Percentiles rank a stretch among this genome's conserved stretches.
These are phyloP conservation scores for Cydia splendana DNA, from an alignment of 1,140 invertebrate species.

Conservation along the genomic window DNA sequence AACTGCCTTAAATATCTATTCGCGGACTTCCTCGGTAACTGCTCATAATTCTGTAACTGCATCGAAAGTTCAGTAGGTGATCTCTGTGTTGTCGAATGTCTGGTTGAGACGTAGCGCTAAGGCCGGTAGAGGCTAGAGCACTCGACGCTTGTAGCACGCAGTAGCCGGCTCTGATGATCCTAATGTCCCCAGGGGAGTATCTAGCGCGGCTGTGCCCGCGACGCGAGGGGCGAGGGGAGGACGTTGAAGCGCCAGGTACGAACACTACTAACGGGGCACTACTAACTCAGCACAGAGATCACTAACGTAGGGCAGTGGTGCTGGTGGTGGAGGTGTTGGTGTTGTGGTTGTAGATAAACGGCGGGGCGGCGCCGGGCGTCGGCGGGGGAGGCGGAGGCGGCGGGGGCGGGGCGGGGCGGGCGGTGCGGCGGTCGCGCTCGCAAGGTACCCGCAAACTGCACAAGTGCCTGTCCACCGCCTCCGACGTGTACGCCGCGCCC, in stretches of 20 bases:
- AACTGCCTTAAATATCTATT: slow-evolving; percentile 84
- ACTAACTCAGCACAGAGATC: slow-evolving; percentile 36
- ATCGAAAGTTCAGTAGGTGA: slow-evolving; percentile 58
- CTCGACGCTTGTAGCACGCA: background rate
- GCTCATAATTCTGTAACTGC: slow-evolving; percentile 51
- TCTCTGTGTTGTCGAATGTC: slow-evolving; percentile 70
- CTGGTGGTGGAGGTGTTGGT: slow-evolving; percentile 49
- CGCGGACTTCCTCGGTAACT: slow-evolving; percentile 81
- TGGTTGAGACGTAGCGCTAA: slow-evolving; percentile 59
- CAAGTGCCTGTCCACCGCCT: slow-evolving; percentile 91
- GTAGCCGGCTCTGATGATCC: slow-evolving; percentile 31
- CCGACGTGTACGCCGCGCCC: slow-evolving; percentile 82
- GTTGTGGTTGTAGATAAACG: slow-evolving; percentile 86
- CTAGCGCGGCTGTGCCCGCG: slow-evolving; percentile 67
- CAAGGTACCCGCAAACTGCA: slow-evolving; percentile 95
- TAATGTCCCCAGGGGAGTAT: slow-evolving; percentile 65
- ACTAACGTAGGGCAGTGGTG: slow-evolving; percentile 43
- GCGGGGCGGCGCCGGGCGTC: slow-evolving; percentile 59
- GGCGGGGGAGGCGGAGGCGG: slow-evolving; percentile 53
- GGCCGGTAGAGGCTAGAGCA: slow-evolving; percentile 27
- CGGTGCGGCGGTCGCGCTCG: slow-evolving; percentile 87
- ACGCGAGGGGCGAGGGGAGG: slow-evolving; percentile 48
- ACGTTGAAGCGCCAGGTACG: slow-evolving; percentile 45
- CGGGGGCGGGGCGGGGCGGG: slow-evolving; percentile 52
- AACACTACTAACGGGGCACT: slow-evolving; percentile 53